Percentiles rank a stretch among this genome's conserved stretches.
Evolutionary conservation across 1,140 invertebrate species (phyloP).

Genomic region (Bombus haemorrhoidalis): DNA sequence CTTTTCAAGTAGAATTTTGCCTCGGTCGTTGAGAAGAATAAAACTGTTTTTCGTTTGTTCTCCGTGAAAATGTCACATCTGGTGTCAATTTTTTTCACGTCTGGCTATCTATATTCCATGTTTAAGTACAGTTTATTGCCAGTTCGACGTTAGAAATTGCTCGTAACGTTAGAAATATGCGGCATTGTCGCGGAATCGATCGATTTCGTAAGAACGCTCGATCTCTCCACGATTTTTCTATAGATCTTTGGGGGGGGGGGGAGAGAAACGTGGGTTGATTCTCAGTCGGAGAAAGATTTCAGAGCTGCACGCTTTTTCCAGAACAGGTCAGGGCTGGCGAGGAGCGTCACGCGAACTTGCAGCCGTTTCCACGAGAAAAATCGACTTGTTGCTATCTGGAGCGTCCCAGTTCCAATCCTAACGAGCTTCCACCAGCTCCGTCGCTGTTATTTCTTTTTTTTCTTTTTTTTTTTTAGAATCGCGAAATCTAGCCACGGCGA

Average conservation of each 20-base stretch:
- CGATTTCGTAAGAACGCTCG: too few relatives aligned
- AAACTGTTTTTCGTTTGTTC: too few relatives aligned
- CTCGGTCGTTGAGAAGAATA: too few relatives aligned
- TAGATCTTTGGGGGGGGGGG: not conserved
- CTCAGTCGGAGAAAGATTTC: not conserved
- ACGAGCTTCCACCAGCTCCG: not conserved
- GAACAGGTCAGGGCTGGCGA: not conserved
- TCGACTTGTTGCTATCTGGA: constrained; percentile 11
- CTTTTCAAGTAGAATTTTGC: too few relatives aligned
- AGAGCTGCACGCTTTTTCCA: not conserved
- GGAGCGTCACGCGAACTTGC: not conserved
- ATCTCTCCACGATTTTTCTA: too few relatives aligned
- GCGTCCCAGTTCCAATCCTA: not conserved
- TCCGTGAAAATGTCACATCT: too few relatives aligned
- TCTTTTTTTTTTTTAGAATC: not conserved
- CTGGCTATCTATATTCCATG: too few relatives aligned
- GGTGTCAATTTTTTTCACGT: too few relatives aligned
- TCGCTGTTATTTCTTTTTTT: not conserved
- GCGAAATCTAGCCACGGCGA: not conserved
- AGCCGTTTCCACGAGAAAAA: not conserved
- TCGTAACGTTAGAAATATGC: too few relatives aligned
- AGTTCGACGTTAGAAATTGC: too few relatives aligned
- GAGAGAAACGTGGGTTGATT: not conserved
- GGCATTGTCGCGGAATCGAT: too few relatives aligned
- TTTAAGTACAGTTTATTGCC: too few relatives aligned